Evolutionary conservation across 2,797 vertebrate genomes (phyloP).

Genomic region (Pseudomugil gertrudae): DNA sequence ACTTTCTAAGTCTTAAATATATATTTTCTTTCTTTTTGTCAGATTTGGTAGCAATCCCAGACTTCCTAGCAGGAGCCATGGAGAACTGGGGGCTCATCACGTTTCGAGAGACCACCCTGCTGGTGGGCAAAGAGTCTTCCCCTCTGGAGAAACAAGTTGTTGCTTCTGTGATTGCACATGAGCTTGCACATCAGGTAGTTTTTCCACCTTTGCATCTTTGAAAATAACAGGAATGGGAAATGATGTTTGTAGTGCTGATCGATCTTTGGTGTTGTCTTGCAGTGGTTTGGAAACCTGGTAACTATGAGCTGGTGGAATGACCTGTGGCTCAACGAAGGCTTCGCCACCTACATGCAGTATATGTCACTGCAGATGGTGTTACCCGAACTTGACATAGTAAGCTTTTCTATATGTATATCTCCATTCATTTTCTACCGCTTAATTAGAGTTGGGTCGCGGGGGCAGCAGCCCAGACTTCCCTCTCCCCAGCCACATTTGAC

Average conservation of each 20-base stretch:
- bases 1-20: neutral
- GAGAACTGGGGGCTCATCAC: conserved; percentile 98
- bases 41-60: conserved; percentile 96
- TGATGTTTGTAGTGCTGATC: conserved; percentile 10
- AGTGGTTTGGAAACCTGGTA: conserved; percentile 99
- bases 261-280: conserved; percentile 29
- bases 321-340: conserved; percentile 97
- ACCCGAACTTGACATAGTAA: conserved; percentile 86
- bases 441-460: too few relatives aligned
- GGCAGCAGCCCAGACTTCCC: too few relatives aligned
- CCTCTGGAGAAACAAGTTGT: conserved; percentile 88
- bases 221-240: neutral
- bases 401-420: too few relatives aligned
- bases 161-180: conserved; percentile 91
- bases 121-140: conserved; percentile 87
- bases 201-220: conserved; percentile 7
- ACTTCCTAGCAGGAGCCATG: conserved; percentile 94
- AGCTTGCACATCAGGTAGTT: conserved; percentile 95
- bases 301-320: conserved; percentile 99
- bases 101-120: conserved; percentile 89
- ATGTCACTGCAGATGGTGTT: conserved; percentile 85
- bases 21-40: conserved; percentile 22
- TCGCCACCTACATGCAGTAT: conserved; percentile 96
- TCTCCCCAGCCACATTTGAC: too few relatives aligned
- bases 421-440: too few relatives aligned